A percentile compares a stretch with the other conserved stretches of the same genome.
phyloP scores from a whole-genome alignment of 2,888 invertebrate genomes.

The Hartigia nigra region DNA sequence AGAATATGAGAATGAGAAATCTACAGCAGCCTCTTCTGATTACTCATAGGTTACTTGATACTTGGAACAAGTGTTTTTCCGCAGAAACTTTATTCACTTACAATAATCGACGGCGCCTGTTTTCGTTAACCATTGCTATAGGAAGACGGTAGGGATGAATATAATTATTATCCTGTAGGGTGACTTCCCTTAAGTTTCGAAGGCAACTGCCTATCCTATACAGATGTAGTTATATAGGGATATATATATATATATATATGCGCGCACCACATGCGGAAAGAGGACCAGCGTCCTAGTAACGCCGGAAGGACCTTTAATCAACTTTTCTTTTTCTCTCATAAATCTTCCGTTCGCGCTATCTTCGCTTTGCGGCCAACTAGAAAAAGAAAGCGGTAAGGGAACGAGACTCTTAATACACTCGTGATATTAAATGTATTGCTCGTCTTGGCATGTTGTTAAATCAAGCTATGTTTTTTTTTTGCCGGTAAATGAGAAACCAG shows the following conservation, averaged over 20 bases:
- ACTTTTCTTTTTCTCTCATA: conserved; percentile 45
- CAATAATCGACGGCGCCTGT: conserved; percentile 24
- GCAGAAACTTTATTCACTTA: conserved; percentile 42
- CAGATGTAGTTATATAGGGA: not conserved
- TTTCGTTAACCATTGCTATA: conserved; percentile 37
- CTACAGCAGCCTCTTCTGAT: conserved; percentile 3
- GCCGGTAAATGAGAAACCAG: no score
- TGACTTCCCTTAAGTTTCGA: not conserved
- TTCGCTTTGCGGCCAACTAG: conserved; percentile 1
- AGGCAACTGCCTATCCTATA: not conserved
- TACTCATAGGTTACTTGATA: conserved; percentile 22
- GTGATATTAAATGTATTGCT: no score
- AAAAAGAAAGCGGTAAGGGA: no score
- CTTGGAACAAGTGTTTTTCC: conserved; percentile 34
- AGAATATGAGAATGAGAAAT: not conserved
- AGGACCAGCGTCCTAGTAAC: not conserved
- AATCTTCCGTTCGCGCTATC: conserved; percentile 37
- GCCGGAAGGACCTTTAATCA: conserved; percentile 41
- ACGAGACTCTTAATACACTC: no score
- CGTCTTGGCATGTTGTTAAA: no score
- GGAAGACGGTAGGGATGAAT: conserved; percentile 25
- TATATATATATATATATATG: not conserved
- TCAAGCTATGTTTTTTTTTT: no score
- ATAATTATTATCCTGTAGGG: conserved; percentile 25
- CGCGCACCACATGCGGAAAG: no score